These are phyloP conservation scores for Clostera curtula DNA, from an alignment of 2,888 invertebrate genomes.

Conservation along the genomic window DNA sequence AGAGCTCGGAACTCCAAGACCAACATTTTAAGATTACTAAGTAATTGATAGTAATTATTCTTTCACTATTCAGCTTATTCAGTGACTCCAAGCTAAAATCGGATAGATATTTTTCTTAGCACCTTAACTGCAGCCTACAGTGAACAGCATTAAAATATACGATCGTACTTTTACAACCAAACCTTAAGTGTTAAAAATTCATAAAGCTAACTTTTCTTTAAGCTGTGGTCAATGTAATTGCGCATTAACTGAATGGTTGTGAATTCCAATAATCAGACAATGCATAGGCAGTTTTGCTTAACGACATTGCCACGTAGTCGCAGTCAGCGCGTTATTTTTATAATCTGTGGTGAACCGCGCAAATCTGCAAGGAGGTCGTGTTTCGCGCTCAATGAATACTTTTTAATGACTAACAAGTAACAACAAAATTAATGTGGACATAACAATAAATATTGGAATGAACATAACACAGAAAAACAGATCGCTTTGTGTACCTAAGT, in stretches of 20 bases:
- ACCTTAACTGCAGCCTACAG: too few relatives aligned
- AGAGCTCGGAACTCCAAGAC: too few relatives aligned
- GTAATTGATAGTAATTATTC: too few relatives aligned
- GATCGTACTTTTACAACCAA: slow-evolving; percentile 7
- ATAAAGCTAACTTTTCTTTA: slow-evolving; percentile 12
- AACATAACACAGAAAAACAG: too few relatives aligned
- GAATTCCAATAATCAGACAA: slow-evolving; percentile 41
- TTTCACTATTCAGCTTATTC: too few relatives aligned
- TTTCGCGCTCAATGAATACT: slow-evolving; percentile 13
- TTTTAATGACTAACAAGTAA: slow-evolving; percentile 20
- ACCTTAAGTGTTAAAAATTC: slow-evolving; percentile 13
- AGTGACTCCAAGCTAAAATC: too few relatives aligned
- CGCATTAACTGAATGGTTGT: slow-evolving; percentile 27
- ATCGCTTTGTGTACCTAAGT: too few relatives aligned
- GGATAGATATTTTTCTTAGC: too few relatives aligned
- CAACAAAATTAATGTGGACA: too few relatives aligned
- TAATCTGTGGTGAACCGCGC: slow-evolving; percentile 57
- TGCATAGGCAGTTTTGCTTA: slow-evolving; percentile 50
- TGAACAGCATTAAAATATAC: not conserved
- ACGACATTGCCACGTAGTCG: slow-evolving; percentile 34
- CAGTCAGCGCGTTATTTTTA: slow-evolving; percentile 42
- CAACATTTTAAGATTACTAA: too few relatives aligned
- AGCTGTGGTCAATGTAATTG: slow-evolving; percentile 27
- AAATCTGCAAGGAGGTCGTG: slow-evolving; percentile 21
- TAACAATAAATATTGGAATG: too few relatives aligned